Percentiles rank a stretch among this genome's conserved stretches.
Conservation (phyloP, 2,888 invertebrate genomes). For the Sipha maydis region DNA sequence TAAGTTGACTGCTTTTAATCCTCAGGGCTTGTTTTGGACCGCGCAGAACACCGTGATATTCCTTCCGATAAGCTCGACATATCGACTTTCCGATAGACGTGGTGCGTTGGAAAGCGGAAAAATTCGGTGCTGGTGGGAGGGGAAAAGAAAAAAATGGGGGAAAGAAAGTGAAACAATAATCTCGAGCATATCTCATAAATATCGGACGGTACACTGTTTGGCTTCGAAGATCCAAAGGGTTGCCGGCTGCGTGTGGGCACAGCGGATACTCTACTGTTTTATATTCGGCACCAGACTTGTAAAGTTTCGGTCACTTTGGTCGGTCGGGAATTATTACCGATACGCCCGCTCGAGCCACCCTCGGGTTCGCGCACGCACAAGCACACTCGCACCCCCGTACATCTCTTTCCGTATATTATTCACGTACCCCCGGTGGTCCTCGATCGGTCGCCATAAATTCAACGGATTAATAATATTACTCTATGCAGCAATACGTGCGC, state of each 20-base stretch:
- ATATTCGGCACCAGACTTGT: constrained; percentile 47
- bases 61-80: background rate
- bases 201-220: constrained; percentile 21
- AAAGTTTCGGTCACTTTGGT: constrained; percentile 41
- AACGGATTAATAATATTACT: background rate
- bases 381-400: background rate
- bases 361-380: background rate
- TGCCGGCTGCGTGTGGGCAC: background rate
- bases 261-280: constrained; percentile 8
- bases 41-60: constrained; percentile 6
- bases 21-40: background rate
- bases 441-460: background rate
- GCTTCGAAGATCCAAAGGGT: constrained; percentile 14
- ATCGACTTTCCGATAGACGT: background rate
- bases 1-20: constrained; percentile 25
- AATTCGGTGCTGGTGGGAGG: too few relatives aligned
- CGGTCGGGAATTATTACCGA: constrained; percentile 37
- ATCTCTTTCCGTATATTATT: background rate
- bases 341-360: background rate
- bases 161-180: constrained; percentile 21
- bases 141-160: too few relatives aligned
- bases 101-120: background rate
- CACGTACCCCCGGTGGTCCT: background rate
- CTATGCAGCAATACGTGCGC: background rate
- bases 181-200: constrained; percentile 36